Base-by-base conservation (phyloP, 1,140 invertebrate genomes). In the Wasmannia auropunctata region DNA sequence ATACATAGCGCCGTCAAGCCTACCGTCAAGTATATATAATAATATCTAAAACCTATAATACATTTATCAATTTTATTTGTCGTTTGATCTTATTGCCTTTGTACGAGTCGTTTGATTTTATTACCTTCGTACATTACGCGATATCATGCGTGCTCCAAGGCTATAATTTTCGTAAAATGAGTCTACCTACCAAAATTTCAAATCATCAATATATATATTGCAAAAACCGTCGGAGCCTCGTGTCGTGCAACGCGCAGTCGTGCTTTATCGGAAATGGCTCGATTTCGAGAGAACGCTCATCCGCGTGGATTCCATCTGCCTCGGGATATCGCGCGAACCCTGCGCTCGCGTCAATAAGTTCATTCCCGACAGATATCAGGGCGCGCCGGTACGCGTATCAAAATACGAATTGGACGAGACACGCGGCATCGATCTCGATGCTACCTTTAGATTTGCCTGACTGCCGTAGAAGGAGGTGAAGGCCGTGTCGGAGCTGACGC, bases 401-500 rank as follows among this genome's bases (percentile, higher is more conserved):
- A 91, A 70, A 85, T 91, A 91, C 63, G 88, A 85, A 83, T 90
- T 91, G 22, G 91, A 92, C 3, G 91, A 92, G 28, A 92, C 88
- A 54, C 88, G 91, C 10, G 88, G 90, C 72, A 90, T 87, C 34
- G 92, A 93, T 54, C 92, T 87, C 43, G 86, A 87, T 16, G 89
- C 63, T 40, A 58, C 85, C 67, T 92, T 91, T 34, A 91, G 87
- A 74, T 95, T 95, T 5, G 91, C 91, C 80, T 95, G 94, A 86
- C 95, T 96, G 25, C 96, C 97, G 63, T 97, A 96, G 91, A 97
- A 97, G 0, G 97, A 97, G 0, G 97, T 97, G 90, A 97, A 97
- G 37, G 96, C 97, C 22, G 97, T 97, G 85, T 97, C 96, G 28
- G 96, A 96, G 85, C 96, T 97, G 22, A 95, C 91, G 83, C 94